phyloP scores from a whole-genome alignment of 2,113 vertebrate genomes.

The Syngnathus floridae region DNA sequence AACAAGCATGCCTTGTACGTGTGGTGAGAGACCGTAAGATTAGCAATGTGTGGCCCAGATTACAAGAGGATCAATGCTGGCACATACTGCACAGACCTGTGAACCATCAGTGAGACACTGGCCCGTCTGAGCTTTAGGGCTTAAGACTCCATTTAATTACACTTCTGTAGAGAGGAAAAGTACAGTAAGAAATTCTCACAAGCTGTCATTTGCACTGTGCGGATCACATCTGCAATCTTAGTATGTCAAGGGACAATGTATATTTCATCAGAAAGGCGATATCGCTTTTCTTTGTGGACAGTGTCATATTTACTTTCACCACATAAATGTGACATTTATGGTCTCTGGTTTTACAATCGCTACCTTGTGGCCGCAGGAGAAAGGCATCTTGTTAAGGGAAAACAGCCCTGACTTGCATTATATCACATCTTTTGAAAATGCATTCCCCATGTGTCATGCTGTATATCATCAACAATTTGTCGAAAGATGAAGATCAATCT shows the following conservation, averaged over 20 bases:
- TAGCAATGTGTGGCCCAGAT: slow-evolving; percentile 63
- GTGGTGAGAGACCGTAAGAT: slow-evolving; percentile 44
- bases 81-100: slow-evolving; percentile 42
- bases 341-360: not conserved
- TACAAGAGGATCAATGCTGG: slow-evolving; percentile 59
- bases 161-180: slow-evolving; percentile 54
- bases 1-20: slow-evolving; percentile 7
- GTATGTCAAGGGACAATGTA: slow-evolving; percentile 5
- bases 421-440: not conserved
- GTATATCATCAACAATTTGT: not conserved
- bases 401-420: not conserved
- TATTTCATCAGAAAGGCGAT: slow-evolving; percentile 9
- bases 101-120: slow-evolving; percentile 42
- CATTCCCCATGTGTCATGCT: not conserved
- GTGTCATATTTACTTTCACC: slow-evolving; percentile 22
- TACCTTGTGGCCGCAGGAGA: slow-evolving; percentile 29
- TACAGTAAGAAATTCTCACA: slow-evolving; percentile 34
- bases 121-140: slow-evolving; percentile 42
- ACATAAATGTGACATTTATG: slow-evolving; percentile 34
- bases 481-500: not conserved
- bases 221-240: not conserved
- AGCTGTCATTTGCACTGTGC: slow-evolving; percentile 24
- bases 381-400: not conserved
- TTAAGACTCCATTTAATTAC: slow-evolving; percentile 66
- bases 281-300: slow-evolving; percentile 6